Evolutionary conservation across 2,797 vertebrate species (phyloP), one percentile per base, ranked within the genome.

Genomic region (Helicolenus hilgendorfi): DNA sequence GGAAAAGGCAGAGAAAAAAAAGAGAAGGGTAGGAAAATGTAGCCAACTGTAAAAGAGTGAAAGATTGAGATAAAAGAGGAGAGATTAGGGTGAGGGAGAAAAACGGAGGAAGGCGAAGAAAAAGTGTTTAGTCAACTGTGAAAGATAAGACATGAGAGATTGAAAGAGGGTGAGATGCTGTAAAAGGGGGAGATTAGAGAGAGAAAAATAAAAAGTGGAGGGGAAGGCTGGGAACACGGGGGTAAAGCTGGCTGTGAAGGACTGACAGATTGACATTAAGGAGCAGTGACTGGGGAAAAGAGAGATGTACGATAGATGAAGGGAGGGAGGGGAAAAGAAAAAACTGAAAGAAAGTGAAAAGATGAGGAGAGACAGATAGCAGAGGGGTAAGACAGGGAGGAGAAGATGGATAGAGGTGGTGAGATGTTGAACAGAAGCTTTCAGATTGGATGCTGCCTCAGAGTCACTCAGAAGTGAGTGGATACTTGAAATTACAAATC

Each of bases 81-180:
- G 70, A 86, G 94, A 94, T 92, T 86, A 81, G 62, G 73, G 59
- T 33, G 41, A 83, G 72, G 75, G 73, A 79, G 62, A 86, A 76
- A 91, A 89, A 82, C 56, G 53, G 82, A 92, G 85, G 73, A 85
- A 91, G 82, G 88, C 72, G 20, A 85, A 81, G 87, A 93, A 89
- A 95, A 92, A 80, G 89, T 87, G 93, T 93, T 94, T 90, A 92
- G 94, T 94, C 93, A 88, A 94, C 92, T 95, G 93, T 94, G 92
- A 95, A 87, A 84, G 92, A 94, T 95, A 94, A 95, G 77, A 80
- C 77, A 65, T 82, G 83, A 86, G 87, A 83, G 87, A 92, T 82
- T 73, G 81, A 36, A 65, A 79, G 81, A 72, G 68, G 71, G 81
- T 63, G 71, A 55, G 75, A 79, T n/a, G 3, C 59, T 72, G 63